A percentile compares a stretch with the other conserved stretches of the same genome.
These are phyloP conservation scores for Epinephelus lanceolatus DNA, from an alignment of 2,113 vertebrate species.

Conservation along the genomic window DNA sequence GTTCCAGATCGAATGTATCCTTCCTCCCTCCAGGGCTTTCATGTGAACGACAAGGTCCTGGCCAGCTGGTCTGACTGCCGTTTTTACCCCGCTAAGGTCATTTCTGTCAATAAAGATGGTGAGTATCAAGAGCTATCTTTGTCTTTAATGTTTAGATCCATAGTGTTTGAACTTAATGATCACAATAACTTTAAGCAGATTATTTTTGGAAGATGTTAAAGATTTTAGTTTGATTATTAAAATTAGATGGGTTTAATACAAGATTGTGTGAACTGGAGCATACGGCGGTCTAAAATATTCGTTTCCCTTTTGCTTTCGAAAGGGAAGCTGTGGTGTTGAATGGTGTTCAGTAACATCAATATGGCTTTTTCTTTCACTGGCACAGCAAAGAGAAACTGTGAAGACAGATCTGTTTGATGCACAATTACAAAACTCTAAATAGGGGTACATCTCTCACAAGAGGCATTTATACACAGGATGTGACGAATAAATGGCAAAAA, in stretches of 20 bases:
- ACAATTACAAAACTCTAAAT: neutral
- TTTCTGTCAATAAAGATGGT: slow-evolving; percentile 97
- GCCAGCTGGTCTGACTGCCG: slow-evolving; percentile 99
- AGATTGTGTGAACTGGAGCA: neutral
- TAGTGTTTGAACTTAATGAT: neutral
- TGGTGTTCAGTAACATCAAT: neutral
- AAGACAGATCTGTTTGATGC: neutral
- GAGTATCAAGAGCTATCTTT: slow-evolving; percentile 63
- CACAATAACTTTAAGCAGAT: neutral
- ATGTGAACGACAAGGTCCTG: slow-evolving; percentile 94
- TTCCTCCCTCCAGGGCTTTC: slow-evolving; percentile 88
- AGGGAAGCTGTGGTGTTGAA: neutral
- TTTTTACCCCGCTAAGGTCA: slow-evolving; percentile 97
- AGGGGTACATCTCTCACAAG: neutral
- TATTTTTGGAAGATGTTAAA: neutral
- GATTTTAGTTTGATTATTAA: neutral
- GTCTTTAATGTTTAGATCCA: neutral
- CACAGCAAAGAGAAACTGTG: neutral
- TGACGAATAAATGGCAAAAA: no score
- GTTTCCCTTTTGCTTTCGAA: neutral
- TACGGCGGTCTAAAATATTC: neutral
- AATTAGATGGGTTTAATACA: neutral
- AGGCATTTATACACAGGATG: no score
- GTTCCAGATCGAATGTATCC: neutral
- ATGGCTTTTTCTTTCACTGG: neutral